Base-by-base conservation (phyloP, 2,888 invertebrate genomes). In the Podabrus alpinus region DNA sequence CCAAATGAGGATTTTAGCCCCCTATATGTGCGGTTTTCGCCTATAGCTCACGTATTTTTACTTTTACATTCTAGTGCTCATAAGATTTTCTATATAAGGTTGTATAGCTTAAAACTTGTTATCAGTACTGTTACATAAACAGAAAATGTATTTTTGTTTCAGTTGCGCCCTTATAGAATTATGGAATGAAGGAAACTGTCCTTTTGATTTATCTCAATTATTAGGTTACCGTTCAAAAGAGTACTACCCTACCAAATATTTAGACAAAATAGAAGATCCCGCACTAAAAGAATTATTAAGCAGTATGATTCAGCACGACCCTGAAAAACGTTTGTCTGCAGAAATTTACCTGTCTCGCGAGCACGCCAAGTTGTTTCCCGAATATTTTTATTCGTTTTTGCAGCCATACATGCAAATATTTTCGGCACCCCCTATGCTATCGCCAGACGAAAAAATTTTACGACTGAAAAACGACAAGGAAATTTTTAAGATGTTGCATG, bases 141-240 rank as follows among this genome's bases (percentile, higher is more conserved):
- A 3, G 19, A 64, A 69, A 60, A 66, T 66, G 16, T 45, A 74
- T 15, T 17, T 45, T 72, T 69, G 15, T 79, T 71, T 77, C 86
- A 96, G 96, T 0, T 99, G 99, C 88, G 97, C 97, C 1, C 89
- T 99, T 25, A 90, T 96, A 69, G 99, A 99, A 86, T 90, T 99
- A 0, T 98, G 98, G 92, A 97, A 97, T 66, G 99, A 99, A 86
- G 97, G 99, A 0, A 94, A 95, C 59, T 93, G 96, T 1, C 97
- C 98, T 0, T 94, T 99, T 86, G 97, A 98, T 86, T 91, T 98
- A 79, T 95, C 97, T 0, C 97, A 98, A 84, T 88, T 99, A 1
- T 88, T 99, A 15, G 92, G 94, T 0, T 98, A 97, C 84, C 91
- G 97, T 69, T 92, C 92, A 79, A 95, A 94, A 0, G 96, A 95